Evolutionary conservation across 2,113 vertebrate species (phyloP).

Genomic region (Hyperopisus bebe): DNA sequence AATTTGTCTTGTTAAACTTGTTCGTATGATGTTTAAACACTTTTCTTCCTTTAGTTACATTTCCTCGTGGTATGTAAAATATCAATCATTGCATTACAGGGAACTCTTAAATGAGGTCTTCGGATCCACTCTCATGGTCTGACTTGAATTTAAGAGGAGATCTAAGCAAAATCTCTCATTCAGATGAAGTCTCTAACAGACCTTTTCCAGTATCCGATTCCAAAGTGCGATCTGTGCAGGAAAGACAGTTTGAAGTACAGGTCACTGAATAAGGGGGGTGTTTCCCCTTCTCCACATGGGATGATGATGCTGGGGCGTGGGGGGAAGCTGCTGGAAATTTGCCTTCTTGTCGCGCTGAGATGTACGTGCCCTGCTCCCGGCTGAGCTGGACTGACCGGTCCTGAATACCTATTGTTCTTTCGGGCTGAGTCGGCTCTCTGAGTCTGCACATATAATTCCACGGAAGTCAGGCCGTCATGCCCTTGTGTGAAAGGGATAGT

Average conservation of each 20-base stretch:
- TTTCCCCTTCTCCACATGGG: background rate
- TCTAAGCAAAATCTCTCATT: background rate
- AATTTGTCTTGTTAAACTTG: background rate
- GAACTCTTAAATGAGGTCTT: background rate
- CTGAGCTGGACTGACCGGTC: constrained; percentile 48
- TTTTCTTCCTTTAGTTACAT: background rate
- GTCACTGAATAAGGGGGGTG: background rate
- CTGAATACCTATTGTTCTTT: constrained; percentile 5
- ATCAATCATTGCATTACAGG: background rate
- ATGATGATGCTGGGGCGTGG: background rate
- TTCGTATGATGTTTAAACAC: background rate
- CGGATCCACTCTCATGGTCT: background rate
- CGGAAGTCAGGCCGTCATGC: background rate
- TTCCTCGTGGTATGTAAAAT: background rate
- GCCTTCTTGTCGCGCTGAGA: background rate
- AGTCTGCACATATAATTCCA: background rate
- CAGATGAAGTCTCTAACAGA: background rate
- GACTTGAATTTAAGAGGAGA: background rate
- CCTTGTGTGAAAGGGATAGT: background rate
- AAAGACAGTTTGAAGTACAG: background rate
- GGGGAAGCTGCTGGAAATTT: background rate
- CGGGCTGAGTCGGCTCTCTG: background rate
- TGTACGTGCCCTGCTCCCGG: background rate
- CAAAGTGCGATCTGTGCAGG: background rate
- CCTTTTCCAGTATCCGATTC: background rate